Conservation (phyloP, 2,113 vertebrate genomes). For the Corythornis cristatus region DNA sequence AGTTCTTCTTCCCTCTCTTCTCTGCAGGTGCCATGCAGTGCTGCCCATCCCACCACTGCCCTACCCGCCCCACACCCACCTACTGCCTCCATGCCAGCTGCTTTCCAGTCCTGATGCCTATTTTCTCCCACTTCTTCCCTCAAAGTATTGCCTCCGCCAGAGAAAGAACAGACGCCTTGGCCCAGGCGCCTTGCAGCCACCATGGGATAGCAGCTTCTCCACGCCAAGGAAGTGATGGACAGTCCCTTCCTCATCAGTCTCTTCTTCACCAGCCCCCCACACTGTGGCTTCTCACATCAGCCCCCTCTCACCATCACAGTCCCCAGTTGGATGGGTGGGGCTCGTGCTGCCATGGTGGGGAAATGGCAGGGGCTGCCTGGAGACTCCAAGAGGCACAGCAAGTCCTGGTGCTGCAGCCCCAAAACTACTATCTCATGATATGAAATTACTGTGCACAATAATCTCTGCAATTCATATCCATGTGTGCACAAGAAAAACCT, state of each 20-base stretch:
- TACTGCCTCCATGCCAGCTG: neutral
- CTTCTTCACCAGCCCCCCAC: neutral
- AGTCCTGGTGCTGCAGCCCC: neutral
- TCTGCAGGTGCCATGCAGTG: fast-evolving
- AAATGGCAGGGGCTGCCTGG: neutral
- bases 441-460: neutral
- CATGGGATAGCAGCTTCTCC: neutral
- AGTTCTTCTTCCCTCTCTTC: neutral
- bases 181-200: fast-evolving
- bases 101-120: fast-evolving
- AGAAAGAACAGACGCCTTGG: neutral
- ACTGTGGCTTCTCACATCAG: fast-evolving
- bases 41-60: fast-evolving
- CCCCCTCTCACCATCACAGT: neutral
- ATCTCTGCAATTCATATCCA: neutral
- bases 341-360: fast-evolving
- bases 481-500: neutral
- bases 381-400: fast-evolving
- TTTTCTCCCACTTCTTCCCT: neutral
- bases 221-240: fast-evolving
- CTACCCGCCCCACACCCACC: neutral
- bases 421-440: fast-evolving
- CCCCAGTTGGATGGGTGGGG: fast-evolving
- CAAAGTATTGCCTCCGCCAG: neutral
- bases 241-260: neutral